Base-by-base conservation (phyloP, 2,113 vertebrate species). In the Loxodonta africana region DNA sequence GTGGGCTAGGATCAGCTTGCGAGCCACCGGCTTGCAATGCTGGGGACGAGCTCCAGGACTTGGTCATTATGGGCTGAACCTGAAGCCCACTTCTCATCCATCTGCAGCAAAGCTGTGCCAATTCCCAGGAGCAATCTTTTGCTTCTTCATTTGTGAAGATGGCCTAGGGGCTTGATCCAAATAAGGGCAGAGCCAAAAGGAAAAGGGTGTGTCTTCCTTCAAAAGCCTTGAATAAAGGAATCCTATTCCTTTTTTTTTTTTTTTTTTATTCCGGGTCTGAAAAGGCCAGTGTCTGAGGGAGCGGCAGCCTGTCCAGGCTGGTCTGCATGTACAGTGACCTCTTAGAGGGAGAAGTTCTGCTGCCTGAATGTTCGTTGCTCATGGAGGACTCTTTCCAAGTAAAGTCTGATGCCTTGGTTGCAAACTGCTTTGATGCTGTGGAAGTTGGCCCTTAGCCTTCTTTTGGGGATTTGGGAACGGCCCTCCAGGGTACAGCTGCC, bases 121-220 rank as follows among this genome's bases (percentile, higher is more conserved):
- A 25, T 62, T 93, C 96, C 95, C 11, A 23, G 96, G 94, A 97
- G 97, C 89, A 97, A 76, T 88, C 94, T 92, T 96, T 51, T 76
- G 88, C 87, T 97, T 97, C 97, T 91, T 78, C 83, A 33, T 96
- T 96, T 94, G 51, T 89, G 94, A 95, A 96, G 97, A 97, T 97
- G 98, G 97, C 71, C 20, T 0, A 44, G 76, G 57, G 95, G 83
- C 76, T 85, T 82, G 25, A 57, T 78, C 95, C 94, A 85, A 97
- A 60, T 20, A 63, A 12, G 90, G 90, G 76, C 81, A 74, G 41
- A 97, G 98, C 96, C 97, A 95, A 95, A 94, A 97, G 98, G 97
- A 97, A 98, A 97, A 98, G 98, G 98, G 98, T 83, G 98, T 98
- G 98, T 97, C 97, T 97, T 97, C 96, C 97, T 98, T 93, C 84